Evolutionary conservation across 2,113 vertebrate genomes (phyloP), one percentile per base, ranked within the genome.

Genomic region (Nyctereutes procyonoides): DNA sequence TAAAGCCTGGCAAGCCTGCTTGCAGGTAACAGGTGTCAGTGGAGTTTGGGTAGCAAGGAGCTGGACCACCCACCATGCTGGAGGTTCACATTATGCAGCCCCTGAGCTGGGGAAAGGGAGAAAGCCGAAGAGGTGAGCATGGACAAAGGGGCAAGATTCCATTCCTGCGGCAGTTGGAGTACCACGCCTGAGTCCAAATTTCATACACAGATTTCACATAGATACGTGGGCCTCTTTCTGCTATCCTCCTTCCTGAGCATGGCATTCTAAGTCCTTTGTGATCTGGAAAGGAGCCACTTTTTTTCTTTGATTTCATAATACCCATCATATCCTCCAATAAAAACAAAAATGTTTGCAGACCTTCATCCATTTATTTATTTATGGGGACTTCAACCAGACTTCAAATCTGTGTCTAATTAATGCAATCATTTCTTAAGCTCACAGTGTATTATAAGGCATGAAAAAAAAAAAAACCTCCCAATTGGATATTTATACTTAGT

Each of bases 401-500:
- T 95, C 35, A 35, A 32, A 32, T 92, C 62, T 14, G 3, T 76
- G 26, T 76, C 38, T 48, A 63, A 60, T 62, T 79, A 76, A 58
- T 53, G 20, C 6, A 32, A 1, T 80, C 58, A 30, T n/a, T 60
- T 30, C 8, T 60, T 76, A 26, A 63, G 10, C 43, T 80, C 71
- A 0, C 6, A 28, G 13, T 71, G 7, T 24, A 24, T 69, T 60
- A 48, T 30, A 84, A 74, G 63, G 20, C 51, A 80, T 56, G 71
- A 60, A 19, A n/a, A 22, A 8, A 16, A 53, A 81, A 95, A 43
- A 43, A 43, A 5, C 43, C 43, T 77, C 60, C 13, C 9, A 28
- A 53, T 76, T 90, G 63, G 62, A 24, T 55, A 19, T 74, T 71
- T 93, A 32, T 38, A 13, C 32, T 93, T 83, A 77, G 48, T 87